Evolutionary conservation across 2,888 invertebrate species (phyloP), one percentile per base, ranked within the genome.

Genomic region (Psococerastis gibbosa): DNA sequence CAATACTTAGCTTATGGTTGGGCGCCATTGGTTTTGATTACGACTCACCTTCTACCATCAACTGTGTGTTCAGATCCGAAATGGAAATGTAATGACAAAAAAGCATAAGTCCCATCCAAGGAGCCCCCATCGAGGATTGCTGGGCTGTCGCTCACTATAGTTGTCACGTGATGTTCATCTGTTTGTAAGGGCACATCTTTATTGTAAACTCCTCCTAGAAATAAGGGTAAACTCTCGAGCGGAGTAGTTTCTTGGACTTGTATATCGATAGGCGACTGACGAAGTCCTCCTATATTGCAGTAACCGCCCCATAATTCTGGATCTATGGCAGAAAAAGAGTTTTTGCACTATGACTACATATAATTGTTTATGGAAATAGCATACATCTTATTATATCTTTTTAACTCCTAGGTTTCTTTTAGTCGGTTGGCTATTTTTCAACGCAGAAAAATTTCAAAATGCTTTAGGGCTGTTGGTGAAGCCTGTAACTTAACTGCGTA

Each of bases 21-120:
- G n/a, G n/a, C n/a, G n/a, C n/a, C n/a, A 11, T 13, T 42, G 32
- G 42, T 15, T 17, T 20, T 34, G 22, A n/a, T 6, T 17, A 22
- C 20, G 44, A 63, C 70, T 61, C 58, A 75, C 68, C 71, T 68
- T 50, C 67, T 70, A 35, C 78, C 80, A 59, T 83, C 76, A 35
- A 84, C 65, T 23, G 75, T 75, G 55, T 84, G 84, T 57, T 84
- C 84, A 52, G 82, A 82, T 11, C 83, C 83, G 82, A 83, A 83
- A 59, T 84, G 83, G 59, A 83, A 82, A 60, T 83, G 83, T 59
- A 82, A 66, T 57, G 83, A 81, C 51, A 78, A 78, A 48, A 82
- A 78, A 44, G 75, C 68, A 53, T 73, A 80, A 47, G 72, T 71
- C 42, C 75, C 71, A 8, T 71, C 63, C 20, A 38, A 17, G 5